These are phyloP conservation scores for Indicator maculatus DNA, from an alignment of 2,113 vertebrate species.

Conservation along the genomic window DNA sequence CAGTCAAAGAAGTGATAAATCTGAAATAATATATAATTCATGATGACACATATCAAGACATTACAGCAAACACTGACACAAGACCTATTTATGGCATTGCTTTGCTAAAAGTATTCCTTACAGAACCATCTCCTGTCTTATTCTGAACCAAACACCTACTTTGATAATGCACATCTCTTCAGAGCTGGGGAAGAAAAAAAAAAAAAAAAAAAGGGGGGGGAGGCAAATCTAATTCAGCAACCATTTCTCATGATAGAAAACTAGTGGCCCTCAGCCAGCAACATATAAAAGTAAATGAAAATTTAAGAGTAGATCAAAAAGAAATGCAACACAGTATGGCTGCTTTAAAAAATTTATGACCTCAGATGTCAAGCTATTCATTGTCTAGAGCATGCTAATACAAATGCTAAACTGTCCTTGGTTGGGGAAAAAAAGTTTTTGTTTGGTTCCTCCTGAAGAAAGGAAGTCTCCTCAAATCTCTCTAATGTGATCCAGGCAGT, in stretches of 20 bases:
- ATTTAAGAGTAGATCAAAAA: conserved; percentile 58
- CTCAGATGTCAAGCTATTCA: conserved; percentile 33
- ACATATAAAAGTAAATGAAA: conserved; percentile 71
- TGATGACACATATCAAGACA: conserved; percentile 75
- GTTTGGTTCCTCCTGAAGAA: neutral
- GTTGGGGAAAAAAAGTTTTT: conserved; percentile 16
- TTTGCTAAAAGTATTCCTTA: conserved; percentile 70
- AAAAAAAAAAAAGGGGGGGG: too few species aligned
- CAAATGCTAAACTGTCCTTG: conserved; percentile 59
- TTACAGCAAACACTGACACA: conserved; percentile 72
- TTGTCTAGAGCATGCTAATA: conserved; percentile 68
- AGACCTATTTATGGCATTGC: conserved; percentile 70
- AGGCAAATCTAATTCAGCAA: conserved; percentile 54
- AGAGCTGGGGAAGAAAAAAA: neutral
- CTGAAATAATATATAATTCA: conserved; percentile 82
- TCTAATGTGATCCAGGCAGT: neutral
- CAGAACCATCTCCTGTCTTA: conserved; percentile 55
- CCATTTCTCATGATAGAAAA: conserved; percentile 67
- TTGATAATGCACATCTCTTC: conserved; percentile 53
- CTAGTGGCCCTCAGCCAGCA: conserved; percentile 35
- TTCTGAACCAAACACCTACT: conserved; percentile 69
- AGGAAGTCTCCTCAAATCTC: neutral
- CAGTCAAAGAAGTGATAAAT: conserved; percentile 73
- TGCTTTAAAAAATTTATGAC: conserved; percentile 68
- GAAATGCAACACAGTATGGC: conserved; percentile 25